phyloP scores from a whole-genome alignment of 2,888 invertebrate genomes.

The Odontomyia ornata region DNA sequence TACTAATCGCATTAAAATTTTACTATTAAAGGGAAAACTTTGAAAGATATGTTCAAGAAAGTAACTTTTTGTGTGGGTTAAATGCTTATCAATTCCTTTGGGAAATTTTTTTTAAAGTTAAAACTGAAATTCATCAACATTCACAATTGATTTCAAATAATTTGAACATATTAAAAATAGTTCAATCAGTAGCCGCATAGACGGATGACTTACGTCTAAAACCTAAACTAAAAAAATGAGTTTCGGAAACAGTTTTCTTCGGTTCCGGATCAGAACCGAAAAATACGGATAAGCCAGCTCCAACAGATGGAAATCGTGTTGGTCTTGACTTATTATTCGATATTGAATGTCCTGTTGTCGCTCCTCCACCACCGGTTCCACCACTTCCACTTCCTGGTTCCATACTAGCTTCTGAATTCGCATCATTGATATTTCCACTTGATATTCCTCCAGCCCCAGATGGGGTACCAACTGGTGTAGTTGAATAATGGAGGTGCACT shows the following conservation, averaged over 20 bases:
- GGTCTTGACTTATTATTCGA: constrained; percentile 1
- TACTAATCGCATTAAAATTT: too few relatives aligned
- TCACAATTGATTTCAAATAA: not conserved
- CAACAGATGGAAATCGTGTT: constrained; percentile 36
- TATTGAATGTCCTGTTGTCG: not conserved
- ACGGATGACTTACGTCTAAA: constrained; percentile 63
- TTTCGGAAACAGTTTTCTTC: constrained; percentile 63
- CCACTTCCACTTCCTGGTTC: constrained; percentile 53
- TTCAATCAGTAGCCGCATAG: constrained; percentile 61
- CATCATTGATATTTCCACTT: not conserved
- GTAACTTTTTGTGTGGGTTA: too few relatives aligned
- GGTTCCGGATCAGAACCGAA: constrained; percentile 62
- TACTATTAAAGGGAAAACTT: too few relatives aligned
- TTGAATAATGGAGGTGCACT: constrained; percentile 51
- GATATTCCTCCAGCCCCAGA: constrained; percentile 52
- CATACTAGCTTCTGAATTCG: constrained; percentile 41
- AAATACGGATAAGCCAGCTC: constrained; percentile 59
- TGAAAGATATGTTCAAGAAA: too few relatives aligned
- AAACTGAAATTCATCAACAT: too few relatives aligned
- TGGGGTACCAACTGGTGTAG: constrained; percentile 54
- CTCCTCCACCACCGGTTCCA: constrained; percentile 53
- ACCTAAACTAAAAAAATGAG: constrained; percentile 63
- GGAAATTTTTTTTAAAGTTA: too few relatives aligned
- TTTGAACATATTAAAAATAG: constrained; percentile 39
- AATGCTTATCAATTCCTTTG: too few relatives aligned